phyloP scores from a whole-genome alignment of 2,888 invertebrate genomes.

The Cephonodes hylas region DNA sequence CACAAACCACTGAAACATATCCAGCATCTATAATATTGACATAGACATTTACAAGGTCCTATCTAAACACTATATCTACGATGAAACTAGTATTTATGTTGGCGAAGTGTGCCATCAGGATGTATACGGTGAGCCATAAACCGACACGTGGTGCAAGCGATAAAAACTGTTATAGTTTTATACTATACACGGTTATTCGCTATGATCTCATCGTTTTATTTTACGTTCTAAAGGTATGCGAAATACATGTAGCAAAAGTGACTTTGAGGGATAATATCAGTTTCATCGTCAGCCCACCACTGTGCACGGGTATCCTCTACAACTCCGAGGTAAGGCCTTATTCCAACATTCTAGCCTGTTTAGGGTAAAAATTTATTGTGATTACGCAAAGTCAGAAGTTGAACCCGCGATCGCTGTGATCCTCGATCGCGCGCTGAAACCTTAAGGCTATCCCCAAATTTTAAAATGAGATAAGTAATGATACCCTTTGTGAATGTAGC shows the following conservation, averaged over 20 bases:
- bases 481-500: no score
- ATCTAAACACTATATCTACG: not conserved
- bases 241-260: not conserved
- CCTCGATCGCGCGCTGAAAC: no score
- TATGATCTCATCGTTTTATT: not conserved
- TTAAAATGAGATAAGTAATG: no score
- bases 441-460: no score
- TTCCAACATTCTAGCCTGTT: no score
- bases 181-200: not conserved
- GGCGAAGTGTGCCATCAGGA: conserved; percentile 24
- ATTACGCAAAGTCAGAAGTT: no score
- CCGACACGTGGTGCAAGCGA: conserved; percentile 20
- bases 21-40: not conserved
- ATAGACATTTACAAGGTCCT: not conserved
- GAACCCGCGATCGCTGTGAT: no score
- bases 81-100: conserved; percentile 19
- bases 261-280: no score
- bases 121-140: conserved; percentile 27
- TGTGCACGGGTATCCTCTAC: no score
- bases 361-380: no score
- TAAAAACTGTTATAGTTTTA: not conserved
- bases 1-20: not conserved
- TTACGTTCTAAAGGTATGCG: not conserved
- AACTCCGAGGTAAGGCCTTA: no score
- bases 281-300: no score